These are phyloP conservation scores for Macrostomum lignano DNA, from an alignment of 1,140 invertebrate species.

Conservation along the genomic window DNA sequence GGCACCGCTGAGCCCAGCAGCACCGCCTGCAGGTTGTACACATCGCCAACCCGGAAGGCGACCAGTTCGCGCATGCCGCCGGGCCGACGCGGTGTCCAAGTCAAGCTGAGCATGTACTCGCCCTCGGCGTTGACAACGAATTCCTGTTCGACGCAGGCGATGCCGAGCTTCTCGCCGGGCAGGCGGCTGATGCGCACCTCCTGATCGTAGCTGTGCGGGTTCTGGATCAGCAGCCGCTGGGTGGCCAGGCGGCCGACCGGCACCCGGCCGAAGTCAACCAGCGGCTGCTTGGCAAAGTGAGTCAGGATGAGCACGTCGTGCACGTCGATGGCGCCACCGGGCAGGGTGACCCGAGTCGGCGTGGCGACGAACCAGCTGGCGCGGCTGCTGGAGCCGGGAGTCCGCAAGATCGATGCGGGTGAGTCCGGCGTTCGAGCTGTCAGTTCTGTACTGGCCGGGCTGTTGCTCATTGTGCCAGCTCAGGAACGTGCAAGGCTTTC, in stretches of 20 bases:
- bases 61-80: slow-evolving; percentile 15
- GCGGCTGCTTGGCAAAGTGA: slow-evolving; percentile 15
- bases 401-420: too few species aligned
- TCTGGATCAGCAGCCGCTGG: slow-evolving; percentile 11
- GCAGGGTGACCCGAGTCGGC: too few species aligned
- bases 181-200: slow-evolving; percentile 14
- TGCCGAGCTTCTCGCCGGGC: slow-evolving; percentile 14
- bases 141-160: slow-evolving; percentile 12
- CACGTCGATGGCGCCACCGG: too few species aligned
- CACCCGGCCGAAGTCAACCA: slow-evolving; percentile 13
- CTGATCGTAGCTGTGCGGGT: slow-evolving; percentile 17
- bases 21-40: slow-evolving; percentile 14
- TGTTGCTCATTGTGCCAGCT: too few species aligned
- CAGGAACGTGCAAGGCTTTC: too few species aligned
- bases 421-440: too few species aligned
- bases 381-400: too few species aligned
- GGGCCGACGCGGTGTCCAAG: slow-evolving; percentile 13
- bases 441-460: too few species aligned
- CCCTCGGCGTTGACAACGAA: slow-evolving; percentile 11
- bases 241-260: slow-evolving; percentile 10
- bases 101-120: slow-evolving; percentile 10
- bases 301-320: slow-evolving; percentile 13
- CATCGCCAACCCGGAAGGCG: slow-evolving; percentile 12
- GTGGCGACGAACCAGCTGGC: too few species aligned
- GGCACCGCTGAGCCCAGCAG: slow-evolving; percentile 11